Evolutionary conservation across 2,797 vertebrate genomes (phyloP), one percentile per base, ranked within the genome.

Genomic region (Enteromius unitaeniatus): DNA sequence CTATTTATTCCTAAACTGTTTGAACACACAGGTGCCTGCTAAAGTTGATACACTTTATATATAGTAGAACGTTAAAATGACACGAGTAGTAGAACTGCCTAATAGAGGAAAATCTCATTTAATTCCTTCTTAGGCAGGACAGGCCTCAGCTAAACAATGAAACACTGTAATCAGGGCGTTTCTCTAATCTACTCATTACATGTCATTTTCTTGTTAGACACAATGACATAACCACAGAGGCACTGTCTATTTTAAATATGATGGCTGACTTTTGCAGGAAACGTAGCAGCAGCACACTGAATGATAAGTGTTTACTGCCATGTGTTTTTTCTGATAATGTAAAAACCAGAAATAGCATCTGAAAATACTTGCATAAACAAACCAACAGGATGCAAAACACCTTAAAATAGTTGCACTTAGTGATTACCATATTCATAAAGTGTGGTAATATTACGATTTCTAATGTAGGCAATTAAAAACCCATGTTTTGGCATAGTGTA

Each of bases 91-190:
- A 45, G 10, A 47, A 60, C 9, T n/a, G 47, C 47, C 58, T 64
- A 47, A 47, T 31, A 8, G 1, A 78, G n/a, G 9, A 55, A 28
- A 76, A 2, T 13, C 58, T 11, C 65, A 21, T 47, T 73, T 78
- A 81, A 87, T 69, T 85, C 89, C 88, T 88, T 90, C 88, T 90
- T 87, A 88, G 89, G 88, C 70, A 76, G 84, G 3, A 84, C 28
- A 64, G 82, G 68, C 67, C 19, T 80, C 69, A 84, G 14, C 60
- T 40, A 49, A 53, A 11, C 78, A 85, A 81, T 2, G 70, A 81
- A 87, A 86, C 26, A 83, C 88, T 79, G 85, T 28, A 85, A 87
- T 86, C 62, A 82, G 75, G 87, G 23, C 7, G 75, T 84, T 84
- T 64, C 23, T 53, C 23, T 67, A 11, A 49, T 17, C 34, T 0